Percentiles rank a stretch among this genome's conserved stretches.
Conservation (phyloP, 2,113 vertebrate genomes). For the Camelus bactrianus region DNA sequence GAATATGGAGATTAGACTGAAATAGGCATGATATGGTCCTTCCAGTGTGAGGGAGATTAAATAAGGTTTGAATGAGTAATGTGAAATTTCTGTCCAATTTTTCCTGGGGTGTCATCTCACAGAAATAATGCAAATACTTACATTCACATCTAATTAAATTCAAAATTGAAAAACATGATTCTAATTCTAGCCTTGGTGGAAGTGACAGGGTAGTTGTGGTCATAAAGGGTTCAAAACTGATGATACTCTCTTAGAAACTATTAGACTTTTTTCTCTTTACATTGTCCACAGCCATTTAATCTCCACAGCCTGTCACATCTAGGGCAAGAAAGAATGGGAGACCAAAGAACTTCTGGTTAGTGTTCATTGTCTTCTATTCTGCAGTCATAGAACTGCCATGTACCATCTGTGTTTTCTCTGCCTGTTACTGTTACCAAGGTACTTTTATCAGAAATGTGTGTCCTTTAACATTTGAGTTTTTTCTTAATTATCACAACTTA, state of each 20-base stretch:
- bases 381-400: background rate
- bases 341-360: constrained; percentile 49
- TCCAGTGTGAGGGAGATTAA: background rate
- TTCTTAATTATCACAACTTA: constrained; percentile 42
- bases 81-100: background rate
- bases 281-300: constrained; percentile 54
- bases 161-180: constrained; percentile 12
- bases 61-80: constrained; percentile 12
- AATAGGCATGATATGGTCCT: background rate
- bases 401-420: constrained; percentile 57
- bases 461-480: constrained; percentile 48
- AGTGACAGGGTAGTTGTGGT: background rate
- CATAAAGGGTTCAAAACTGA: constrained; percentile 24
- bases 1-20: background rate
- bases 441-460: constrained; percentile 36
- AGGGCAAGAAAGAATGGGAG: constrained; percentile 46
- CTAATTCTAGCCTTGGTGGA: constrained; percentile 41
- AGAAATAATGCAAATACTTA: constrained; percentile 31
- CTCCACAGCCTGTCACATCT: constrained; percentile 46
- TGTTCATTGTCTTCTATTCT: background rate
- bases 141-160: constrained; percentile 60
- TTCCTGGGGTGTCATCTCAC: background rate
- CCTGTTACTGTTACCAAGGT: constrained; percentile 53
- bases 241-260: constrained; percentile 32
- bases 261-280: constrained; percentile 66